Evolutionary conservation across 2,888 invertebrate species (phyloP), one percentile per base, ranked within the genome.

Genomic region (Drosophila antonietae): DNA sequence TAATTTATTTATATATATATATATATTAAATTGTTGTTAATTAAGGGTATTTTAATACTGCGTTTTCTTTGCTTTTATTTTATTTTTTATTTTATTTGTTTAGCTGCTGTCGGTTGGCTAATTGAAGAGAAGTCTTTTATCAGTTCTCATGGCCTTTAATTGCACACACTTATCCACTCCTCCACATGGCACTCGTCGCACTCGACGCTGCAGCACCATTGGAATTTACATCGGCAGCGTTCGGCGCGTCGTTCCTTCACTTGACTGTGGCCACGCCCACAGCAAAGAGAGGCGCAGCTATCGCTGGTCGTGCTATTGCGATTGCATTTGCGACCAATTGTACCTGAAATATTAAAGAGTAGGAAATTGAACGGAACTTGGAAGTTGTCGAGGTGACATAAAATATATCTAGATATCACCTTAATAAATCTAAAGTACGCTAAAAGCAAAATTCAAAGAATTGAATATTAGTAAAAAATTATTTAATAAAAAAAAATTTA

Each of bases 171-270:
- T 73, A 97, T 95, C 96, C 97, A 97, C 91, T 97, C 97, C 85
- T 97, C 97, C 68, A 96, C 94, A 52, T 95, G 95, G 92, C 98
- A 98, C 90, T 95, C 96, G 87, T 97, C 95, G 91, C 98, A 98
- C 91, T 96, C 96, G 28, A 98, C 98, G 75, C 95, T 94, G 93
- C 98, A 98, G 94, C 98, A 98, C 98, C 98, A 98, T 87, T 96
- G 95, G 93, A 98, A 98, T 84, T 96, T 96, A 93, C 98, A 98
- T 91, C 96, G 95, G 92, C 98, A 98, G 35, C 96, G 94, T 90
- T 97, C 96, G 61, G 95, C 94, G 76, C 95, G 95, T 57, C 95
- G 95, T 90, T 96, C 96, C 78, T 96, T 95, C 70, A 97, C 95
- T 75, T 97, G 95, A 89, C 96, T 96, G 93, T 97, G 96, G 1